Percentiles rank a stretch among this genome's conserved stretches.
Conservation (phyloP, 2,113 vertebrate species). For the Silurus meridionalis region DNA sequence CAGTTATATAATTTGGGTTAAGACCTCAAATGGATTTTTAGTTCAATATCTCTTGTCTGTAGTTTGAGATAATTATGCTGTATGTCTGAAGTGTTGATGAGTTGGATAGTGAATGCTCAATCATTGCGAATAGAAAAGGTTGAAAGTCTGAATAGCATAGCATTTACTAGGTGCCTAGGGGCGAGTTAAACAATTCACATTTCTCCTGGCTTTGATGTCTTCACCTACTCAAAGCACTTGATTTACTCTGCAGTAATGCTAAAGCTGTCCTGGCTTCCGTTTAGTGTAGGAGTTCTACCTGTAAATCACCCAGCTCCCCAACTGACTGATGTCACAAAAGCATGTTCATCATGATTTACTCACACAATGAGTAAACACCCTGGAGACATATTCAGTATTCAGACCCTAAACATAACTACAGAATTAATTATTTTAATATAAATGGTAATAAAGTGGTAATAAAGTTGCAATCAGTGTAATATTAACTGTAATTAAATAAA, state of each 20-base stretch:
- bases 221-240: not conserved
- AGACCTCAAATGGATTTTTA: not conserved
- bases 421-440: not conserved
- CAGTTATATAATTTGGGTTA: not conserved
- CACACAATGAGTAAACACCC: not conserved
- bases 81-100: not conserved
- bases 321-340: not conserved
- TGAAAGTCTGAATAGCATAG: not conserved
- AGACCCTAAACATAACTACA: not conserved
- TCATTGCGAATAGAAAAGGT: not conserved
- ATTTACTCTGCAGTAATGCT: not conserved
- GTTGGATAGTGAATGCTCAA: not conserved
- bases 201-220: not conserved
- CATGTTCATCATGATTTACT: not conserved
- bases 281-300: not conserved
- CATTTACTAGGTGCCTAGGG: not conserved
- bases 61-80: constrained; percentile 20
- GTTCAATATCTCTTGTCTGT: constrained; percentile 7
- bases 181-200: not conserved
- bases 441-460: not conserved
- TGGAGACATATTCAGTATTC: not conserved
- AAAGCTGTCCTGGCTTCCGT: not conserved
- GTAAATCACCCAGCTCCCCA: not conserved
- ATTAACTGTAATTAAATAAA: not conserved
- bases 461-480: not conserved